A percentile compares a stretch with the other conserved stretches of the same genome.
Conservation (phyloP, 2,888 invertebrate genomes). For the Caenorhabditis sulstoni region DNA sequence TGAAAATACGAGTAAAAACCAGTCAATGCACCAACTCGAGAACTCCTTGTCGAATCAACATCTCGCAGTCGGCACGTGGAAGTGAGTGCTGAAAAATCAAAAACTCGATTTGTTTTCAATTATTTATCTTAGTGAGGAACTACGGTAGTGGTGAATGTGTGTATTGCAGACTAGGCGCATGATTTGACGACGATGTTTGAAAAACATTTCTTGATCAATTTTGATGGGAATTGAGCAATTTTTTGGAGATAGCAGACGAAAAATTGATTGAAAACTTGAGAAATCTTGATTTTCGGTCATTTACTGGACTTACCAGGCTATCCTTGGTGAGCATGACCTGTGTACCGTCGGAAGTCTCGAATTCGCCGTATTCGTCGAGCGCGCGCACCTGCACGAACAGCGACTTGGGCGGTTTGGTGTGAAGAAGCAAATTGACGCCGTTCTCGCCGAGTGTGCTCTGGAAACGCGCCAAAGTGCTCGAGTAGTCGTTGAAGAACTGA, state of each 20-base stretch:
- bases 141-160: not conserved
- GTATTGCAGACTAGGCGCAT: no score
- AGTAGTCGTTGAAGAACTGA: constrained; percentile 91
- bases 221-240: no score
- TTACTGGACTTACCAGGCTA: constrained; percentile 86
- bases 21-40: constrained; percentile 64
- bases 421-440: constrained; percentile 57
- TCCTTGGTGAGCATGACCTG: constrained; percentile 91
- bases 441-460: constrained; percentile 48
- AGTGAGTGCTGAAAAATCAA: constrained; percentile 74
- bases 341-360: constrained; percentile 95
- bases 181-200: no score
- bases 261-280: no score
- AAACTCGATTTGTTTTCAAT: no score
- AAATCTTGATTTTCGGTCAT: no score
- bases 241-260: not conserved
- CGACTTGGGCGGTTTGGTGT: constrained; percentile 85
- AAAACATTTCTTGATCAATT: no score
- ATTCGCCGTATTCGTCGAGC: constrained; percentile 91
- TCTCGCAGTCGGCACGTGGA: constrained; percentile 75
- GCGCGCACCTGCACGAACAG: constrained; percentile 83
- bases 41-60: constrained; percentile 75
- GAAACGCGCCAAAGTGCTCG: constrained; percentile 81
- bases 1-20: constrained; percentile 1
- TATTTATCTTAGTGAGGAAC: no score